Base-by-base conservation (phyloP, 2,113 vertebrate species). In the Tretioscincus oriximinensis region DNA sequence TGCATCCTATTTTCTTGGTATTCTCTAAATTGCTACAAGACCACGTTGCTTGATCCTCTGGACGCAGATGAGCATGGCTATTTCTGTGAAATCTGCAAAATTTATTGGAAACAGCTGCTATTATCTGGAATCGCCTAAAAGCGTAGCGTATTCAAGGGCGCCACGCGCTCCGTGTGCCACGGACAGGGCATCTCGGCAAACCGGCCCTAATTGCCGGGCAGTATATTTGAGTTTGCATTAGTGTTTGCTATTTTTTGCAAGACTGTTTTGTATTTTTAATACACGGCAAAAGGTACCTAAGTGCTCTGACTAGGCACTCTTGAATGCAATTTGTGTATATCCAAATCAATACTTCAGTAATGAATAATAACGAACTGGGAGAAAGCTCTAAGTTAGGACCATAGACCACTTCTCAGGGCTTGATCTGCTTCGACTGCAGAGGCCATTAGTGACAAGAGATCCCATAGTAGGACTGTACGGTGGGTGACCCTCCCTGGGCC, bases 311-410 rank as follows among this genome's bases (percentile, higher is more conserved):
- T 21, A 82, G 64, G 35, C 54, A 24, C 76, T 81, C 79, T 22
- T 67, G 66, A 81, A 81, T 81, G 79, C 24, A 58, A 58, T 79
- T 81, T 85, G 79, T 85, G 80, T 73, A 88, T 87, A 84, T 60
- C 75, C 80, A 89, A 84, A 85, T 76, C 81, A 60, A 67, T 60
- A 73, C 47, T 60, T 78, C 61, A 78, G 71, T 78, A 45, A 58
- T 78, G 49, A 61, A 83, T 74, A 78, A 76, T 45, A 73, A 67
- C 79, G 67, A 92, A 88, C 85, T 79, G 49, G 87, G 80, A 84
- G 81, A 87, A 86, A 73, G 84, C 73, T 76, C 88, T 85, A 63
- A 81, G 90, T 78, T 78, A 77, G 85, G 87, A 78, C 88, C 85
- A 90, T 78, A 83, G 86, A 77, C 77, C 88, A 78, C 82, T 60